Base-by-base conservation (phyloP, 2,888 invertebrate genomes). In the Ptychoptera contaminata region DNA sequence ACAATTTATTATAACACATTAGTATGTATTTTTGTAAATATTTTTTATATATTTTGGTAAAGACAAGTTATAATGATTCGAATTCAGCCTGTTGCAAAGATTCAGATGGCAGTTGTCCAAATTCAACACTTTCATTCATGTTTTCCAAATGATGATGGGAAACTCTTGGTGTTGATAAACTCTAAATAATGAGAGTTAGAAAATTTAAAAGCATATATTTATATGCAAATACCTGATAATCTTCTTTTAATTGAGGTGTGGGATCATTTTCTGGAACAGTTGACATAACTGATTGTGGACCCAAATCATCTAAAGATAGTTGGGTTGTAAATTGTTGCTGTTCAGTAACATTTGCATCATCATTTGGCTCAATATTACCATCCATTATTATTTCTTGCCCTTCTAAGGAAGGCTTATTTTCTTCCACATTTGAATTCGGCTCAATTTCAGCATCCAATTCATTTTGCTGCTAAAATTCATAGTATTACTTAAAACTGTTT, bases 201-300 rank as follows among this genome's bases (percentile, higher is more conserved):
- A n/a, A n/a, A n/a, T n/a, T n/a, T n/a, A n/a, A n/a, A n/a, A n/a
- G n/a, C n/a, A n/a, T n/a, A n/a, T n/a, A n/a, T n/a, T n/a, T n/a
- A n/a, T n/a, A n/a, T n/a, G n/a, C n/a, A n/a, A n/a, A 40, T 11
- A n/a, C 31, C 29, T 45, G 45, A 43, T 47, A 43, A 43, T 47
- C 45, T 40, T 47, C 45, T 23, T 41, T 40, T 23, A 45, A 38
- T 34, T 46, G 45, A 10, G 45, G 45, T 30, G 45, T 46, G 10
- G 43, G 43, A 45, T 45, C 45, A 12, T 35, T 31, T 38, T 45
- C 47, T n/a, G 37, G 23, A 49, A 70, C 69, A 2, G 63, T 46
- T 55, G 70, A 70, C 54, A 71, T 51, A 10, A 71, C 69, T 0
- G 71, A 71, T 1, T 71, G 70, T 29, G 71, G 71, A 5, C 70